These are phyloP conservation scores for Orchesellides sinensis DNA, from an alignment of 2,888 invertebrate species.

Conservation along the genomic window DNA sequence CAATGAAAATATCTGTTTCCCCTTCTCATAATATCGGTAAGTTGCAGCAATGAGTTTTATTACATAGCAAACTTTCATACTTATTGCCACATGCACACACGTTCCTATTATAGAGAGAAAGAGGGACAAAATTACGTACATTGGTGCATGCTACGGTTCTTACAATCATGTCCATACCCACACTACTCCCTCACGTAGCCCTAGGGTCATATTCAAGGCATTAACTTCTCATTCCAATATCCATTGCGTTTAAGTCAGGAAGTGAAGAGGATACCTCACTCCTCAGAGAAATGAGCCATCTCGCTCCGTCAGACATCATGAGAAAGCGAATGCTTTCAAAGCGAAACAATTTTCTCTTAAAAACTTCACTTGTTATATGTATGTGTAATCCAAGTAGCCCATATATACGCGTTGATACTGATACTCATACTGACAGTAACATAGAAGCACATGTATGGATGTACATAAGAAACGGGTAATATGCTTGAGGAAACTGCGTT, in stretches of 20 bases:
- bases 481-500: conserved; percentile 39
- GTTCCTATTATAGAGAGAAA: too few species aligned
- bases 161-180: conserved; percentile 3
- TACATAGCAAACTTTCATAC: conserved; percentile 34
- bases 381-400: too few species aligned
- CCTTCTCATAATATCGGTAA: conserved; percentile 21
- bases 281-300: conserved; percentile 29
- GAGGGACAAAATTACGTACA: background rate
- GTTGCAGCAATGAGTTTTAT: conserved; percentile 43
- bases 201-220: conserved; percentile 55
- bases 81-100: conserved; percentile 27
- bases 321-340: conserved; percentile 13
- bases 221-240: conserved; percentile 54
- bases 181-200: conserved; percentile 28
- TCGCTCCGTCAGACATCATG: background rate
- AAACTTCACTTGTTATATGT: too few species aligned
- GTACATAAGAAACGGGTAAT: background rate
- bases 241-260: conserved; percentile 54
- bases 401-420: too few species aligned
- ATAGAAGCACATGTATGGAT: too few species aligned
- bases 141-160: background rate
- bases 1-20: conserved; percentile 44
- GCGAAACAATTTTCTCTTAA: conserved; percentile 28
- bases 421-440: too few species aligned
- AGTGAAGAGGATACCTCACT: conserved; percentile 36